Percentiles rank a stretch among this genome's conserved stretches.
Evolutionary conservation across 2,797 vertebrate genomes (phyloP).

Genomic region (Pipistrellus pygmaeus): DNA sequence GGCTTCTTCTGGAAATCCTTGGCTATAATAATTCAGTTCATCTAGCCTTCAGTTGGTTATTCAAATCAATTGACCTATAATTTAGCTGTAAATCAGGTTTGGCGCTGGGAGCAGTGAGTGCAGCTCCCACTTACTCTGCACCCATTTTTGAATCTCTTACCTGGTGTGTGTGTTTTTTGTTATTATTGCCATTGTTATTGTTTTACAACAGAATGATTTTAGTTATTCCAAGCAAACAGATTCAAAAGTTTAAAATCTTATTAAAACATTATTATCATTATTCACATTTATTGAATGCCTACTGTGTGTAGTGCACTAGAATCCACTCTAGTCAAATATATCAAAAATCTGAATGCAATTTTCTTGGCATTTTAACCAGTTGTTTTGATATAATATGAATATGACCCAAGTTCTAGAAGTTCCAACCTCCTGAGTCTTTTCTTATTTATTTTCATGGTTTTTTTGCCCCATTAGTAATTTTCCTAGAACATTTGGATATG

Average conservation of each 20-base stretch:
- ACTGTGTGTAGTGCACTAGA: neutral
- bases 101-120: no score
- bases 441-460: neutral
- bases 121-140: neutral
- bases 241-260: neutral
- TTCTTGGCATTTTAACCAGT: neutral
- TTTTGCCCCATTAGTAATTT: neutral
- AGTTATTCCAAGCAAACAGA: neutral
- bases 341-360: neutral
- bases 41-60: neutral
- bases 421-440: neutral
- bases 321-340: neutral
- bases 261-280: neutral
- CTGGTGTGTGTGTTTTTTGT: no score
- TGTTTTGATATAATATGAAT: constrained; percentile 17
- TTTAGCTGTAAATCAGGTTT: neutral
- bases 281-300: no score
- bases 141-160: no score
- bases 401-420: neutral
- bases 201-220: neutral
- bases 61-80: neutral
- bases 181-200: no score
- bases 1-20: neutral
- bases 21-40: neutral
- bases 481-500: neutral